These are phyloP conservation scores for Conger conger DNA, from an alignment of 2,113 vertebrate species.

Conservation along the genomic window DNA sequence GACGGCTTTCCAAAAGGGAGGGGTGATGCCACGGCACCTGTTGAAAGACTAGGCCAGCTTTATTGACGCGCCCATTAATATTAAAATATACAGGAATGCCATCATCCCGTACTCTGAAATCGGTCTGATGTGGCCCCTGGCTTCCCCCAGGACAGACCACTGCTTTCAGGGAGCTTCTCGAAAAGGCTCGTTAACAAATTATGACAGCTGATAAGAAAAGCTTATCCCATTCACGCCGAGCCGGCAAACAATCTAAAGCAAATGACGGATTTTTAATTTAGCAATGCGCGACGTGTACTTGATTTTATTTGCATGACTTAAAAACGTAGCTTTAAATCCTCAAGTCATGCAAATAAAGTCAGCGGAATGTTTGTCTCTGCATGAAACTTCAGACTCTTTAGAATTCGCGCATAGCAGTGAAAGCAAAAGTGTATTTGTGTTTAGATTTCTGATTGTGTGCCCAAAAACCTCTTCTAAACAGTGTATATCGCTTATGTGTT, in stretches of 20 bases:
- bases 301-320: constrained; percentile 29
- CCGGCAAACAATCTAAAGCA: constrained; percentile 65
- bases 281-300: constrained; percentile 20
- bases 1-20: constrained; percentile 34
- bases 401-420: not conserved
- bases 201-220: constrained; percentile 77
- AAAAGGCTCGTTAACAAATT: constrained; percentile 79
- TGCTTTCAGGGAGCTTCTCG: constrained; percentile 70
- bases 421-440: not conserved
- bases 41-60: constrained; percentile 67
- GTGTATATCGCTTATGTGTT: not conserved
- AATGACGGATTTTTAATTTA: constrained; percentile 38
- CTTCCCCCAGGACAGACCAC: constrained; percentile 69
- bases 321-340: too few species aligned
- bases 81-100: constrained; percentile 83
- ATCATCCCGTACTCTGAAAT: constrained; percentile 80
- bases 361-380: too few species aligned
- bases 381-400: not conserved
- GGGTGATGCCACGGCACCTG: constrained; percentile 64
- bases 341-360: too few species aligned
- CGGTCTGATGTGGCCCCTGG: constrained; percentile 75
- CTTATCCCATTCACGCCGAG: constrained; percentile 65
- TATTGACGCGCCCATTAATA: constrained; percentile 74
- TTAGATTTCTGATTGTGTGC: not conserved
- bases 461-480: not conserved